Evolutionary conservation across 2,113 vertebrate genomes (phyloP).

Genomic region (Equus quagga): DNA sequence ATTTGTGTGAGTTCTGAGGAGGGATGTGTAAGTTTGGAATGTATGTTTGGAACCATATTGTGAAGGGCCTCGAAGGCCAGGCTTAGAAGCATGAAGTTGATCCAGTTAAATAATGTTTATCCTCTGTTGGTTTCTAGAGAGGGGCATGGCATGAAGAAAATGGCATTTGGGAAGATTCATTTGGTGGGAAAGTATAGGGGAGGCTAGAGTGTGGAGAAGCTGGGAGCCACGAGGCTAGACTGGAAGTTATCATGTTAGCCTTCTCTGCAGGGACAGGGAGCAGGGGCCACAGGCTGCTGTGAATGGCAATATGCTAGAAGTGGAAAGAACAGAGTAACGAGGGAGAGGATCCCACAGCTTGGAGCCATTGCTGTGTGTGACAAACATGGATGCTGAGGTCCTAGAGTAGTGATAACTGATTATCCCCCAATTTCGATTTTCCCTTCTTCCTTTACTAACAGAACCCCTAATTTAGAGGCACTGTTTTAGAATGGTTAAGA

Average conservation of each 20-base stretch:
- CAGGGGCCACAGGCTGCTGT: background rate
- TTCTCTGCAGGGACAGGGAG: background rate
- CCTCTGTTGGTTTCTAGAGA: background rate
- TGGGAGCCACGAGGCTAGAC: background rate
- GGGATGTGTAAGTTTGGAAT: background rate
- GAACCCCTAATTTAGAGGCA: background rate
- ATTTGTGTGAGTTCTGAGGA: background rate
- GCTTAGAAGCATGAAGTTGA: background rate
- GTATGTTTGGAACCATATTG: background rate
- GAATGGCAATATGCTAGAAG: background rate
- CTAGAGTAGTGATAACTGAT: background rate
- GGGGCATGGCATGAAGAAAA: background rate
- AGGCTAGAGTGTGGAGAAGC: background rate
- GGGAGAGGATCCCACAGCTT: background rate
- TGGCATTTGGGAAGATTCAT: background rate
- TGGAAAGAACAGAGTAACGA: background rate
- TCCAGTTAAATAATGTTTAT: background rate
- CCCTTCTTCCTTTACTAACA: background rate
- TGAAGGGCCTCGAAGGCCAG: conserved; percentile 6
- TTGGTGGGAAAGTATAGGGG: background rate
- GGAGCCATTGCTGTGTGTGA: background rate
- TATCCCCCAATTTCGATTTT: background rate
- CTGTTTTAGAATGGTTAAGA: background rate
- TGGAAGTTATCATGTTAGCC: background rate
- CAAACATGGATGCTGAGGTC: background rate